These are phyloP conservation scores for Kuschelorhynchus macadamiae DNA, from an alignment of 2,888 invertebrate species.

Conservation along the genomic window DNA sequence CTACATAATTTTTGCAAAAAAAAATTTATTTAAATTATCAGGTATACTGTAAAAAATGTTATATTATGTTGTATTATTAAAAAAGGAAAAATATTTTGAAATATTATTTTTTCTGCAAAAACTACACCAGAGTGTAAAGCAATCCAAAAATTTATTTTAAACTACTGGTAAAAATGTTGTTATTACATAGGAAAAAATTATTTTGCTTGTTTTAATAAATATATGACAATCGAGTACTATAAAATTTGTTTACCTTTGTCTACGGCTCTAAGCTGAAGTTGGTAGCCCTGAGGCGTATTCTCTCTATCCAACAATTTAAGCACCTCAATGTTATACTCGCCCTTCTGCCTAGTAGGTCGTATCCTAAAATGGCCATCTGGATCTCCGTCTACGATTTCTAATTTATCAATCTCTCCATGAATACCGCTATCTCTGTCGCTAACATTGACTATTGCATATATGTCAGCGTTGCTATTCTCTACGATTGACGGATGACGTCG, in stretches of 20 bases:
- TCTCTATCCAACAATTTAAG: conserved; percentile 85
- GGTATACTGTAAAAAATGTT: no score
- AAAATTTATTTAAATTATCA: no score
- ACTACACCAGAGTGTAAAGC: no score
- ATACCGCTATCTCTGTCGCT: conserved; percentile 86
- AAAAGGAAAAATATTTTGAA: no score
- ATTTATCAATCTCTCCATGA: conserved; percentile 85
- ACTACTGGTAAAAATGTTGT: no score
- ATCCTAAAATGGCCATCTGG: conserved; percentile 91
- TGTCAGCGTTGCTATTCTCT: conserved; percentile 85
- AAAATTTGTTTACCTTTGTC: conserved; percentile 81
- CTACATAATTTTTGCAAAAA: no score
- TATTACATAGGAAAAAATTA: no score
- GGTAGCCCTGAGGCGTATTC: conserved; percentile 84
- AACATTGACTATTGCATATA: conserved; percentile 91
- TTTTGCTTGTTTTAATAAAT: no score
- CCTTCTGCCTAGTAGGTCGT: conserved; percentile 73
- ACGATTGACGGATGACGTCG: conserved; percentile 85
- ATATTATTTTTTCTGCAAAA: no score
- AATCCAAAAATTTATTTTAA: no score
- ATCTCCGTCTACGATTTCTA: conserved; percentile 92
- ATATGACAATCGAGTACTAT: no score
- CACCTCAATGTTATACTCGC: conserved; percentile 86
- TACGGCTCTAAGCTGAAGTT: conserved; percentile 86
- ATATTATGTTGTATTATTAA: no score